A percentile compares a stretch with the other conserved stretches of the same genome.
These are phyloP conservation scores for Drosophila sechellia DNA, from an alignment of 1,140 invertebrate species.

Conservation along the genomic window DNA sequence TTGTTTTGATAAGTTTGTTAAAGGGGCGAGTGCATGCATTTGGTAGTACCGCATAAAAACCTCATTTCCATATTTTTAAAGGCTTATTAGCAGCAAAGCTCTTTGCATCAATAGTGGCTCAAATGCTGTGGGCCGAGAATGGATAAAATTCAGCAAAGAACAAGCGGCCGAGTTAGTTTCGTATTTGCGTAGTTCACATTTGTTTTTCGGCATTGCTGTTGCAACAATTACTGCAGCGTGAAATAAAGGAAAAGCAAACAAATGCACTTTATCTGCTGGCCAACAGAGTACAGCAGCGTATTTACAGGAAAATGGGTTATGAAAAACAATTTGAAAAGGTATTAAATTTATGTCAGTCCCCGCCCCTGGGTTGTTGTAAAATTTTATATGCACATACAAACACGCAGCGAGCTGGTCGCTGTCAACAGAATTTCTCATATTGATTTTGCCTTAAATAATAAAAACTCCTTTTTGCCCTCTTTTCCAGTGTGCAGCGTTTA, in stretches of 20 bases:
- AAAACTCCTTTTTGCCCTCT: constrained; percentile 26
- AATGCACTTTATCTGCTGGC: constrained; percentile 66
- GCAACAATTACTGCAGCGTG: constrained; percentile 39
- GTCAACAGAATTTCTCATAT: constrained; percentile 63
- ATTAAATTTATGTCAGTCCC: constrained; percentile 66
- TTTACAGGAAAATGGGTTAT: constrained; percentile 53
- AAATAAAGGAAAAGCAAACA: constrained; percentile 32
- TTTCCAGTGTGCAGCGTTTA: constrained; percentile 23
- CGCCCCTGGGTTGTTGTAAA: constrained; percentile 40
- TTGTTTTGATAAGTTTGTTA: no score
- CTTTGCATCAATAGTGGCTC: background rate
- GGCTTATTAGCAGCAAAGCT: background rate
- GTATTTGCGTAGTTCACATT: constrained; percentile 1
- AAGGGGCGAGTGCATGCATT: no score
- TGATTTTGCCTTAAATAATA: constrained; percentile 71
- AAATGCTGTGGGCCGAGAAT: background rate
- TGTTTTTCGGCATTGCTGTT: constrained; percentile 30
- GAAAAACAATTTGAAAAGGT: constrained; percentile 66
- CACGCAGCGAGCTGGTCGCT: constrained; percentile 19
- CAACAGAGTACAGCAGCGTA: constrained; percentile 50
- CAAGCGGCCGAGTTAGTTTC: background rate
- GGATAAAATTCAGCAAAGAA: background rate
- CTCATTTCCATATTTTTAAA: background rate
- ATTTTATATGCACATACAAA: constrained; percentile 53
- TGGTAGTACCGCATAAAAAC: background rate